Evolutionary conservation across 2,888 invertebrate species (phyloP).

Genomic region (Ferdinandea cuprea): DNA sequence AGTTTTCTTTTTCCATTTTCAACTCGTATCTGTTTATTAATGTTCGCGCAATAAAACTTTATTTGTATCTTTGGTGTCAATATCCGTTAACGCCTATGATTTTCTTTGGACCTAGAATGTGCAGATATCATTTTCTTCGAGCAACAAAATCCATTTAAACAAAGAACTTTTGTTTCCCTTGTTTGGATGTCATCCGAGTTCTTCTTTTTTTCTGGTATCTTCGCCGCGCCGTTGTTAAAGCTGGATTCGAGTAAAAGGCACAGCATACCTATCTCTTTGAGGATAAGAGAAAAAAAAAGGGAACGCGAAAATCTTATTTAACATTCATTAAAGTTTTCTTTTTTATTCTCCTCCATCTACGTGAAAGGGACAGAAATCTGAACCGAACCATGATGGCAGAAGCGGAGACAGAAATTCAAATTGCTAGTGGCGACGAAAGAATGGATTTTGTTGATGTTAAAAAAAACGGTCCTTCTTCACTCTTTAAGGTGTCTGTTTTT

Average conservation of each 20-base stretch:
- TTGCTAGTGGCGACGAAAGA: conserved; percentile 8
- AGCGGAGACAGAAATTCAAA: no score
- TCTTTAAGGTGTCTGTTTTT: background rate
- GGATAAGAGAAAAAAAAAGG: conserved; percentile 41
- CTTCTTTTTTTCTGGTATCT: no score
- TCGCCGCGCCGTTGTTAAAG: conserved; percentile 20
- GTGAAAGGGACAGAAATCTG: conserved; percentile 5
- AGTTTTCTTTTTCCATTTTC: no score
- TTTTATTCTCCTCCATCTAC: background rate
- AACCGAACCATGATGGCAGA: conserved; percentile 1
- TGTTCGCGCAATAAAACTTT: no score
- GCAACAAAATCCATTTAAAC: conserved; percentile 37
- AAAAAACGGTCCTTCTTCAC: background rate
- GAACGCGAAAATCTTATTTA: conserved; percentile 64
- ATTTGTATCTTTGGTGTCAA: background rate
- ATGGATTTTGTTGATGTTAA: background rate
- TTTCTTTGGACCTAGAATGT: no score
- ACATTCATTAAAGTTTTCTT: conserved; percentile 68
- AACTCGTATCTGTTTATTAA: no score
- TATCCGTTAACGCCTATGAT: background rate
- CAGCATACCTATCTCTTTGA: conserved; percentile 33
- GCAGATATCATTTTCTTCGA: no score
- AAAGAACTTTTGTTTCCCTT: conserved; percentile 66
- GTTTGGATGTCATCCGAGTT: conserved; percentile 53
- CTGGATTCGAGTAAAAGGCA: conserved; percentile 15